phyloP scores from a whole-genome alignment of 2,797 vertebrate genomes.

The Lerista edwardsae region DNA sequence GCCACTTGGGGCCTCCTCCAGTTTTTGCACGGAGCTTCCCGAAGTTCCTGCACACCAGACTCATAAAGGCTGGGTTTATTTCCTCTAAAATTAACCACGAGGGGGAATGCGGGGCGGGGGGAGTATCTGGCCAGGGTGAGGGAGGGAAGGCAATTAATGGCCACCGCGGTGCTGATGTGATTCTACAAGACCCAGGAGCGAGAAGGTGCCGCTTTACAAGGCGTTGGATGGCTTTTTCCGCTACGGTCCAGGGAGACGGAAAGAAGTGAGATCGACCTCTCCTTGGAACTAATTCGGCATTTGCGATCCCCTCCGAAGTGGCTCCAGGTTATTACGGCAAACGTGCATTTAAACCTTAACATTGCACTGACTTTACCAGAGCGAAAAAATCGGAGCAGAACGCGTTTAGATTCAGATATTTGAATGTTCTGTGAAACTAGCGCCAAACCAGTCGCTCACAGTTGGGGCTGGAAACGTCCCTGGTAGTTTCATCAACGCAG shows the following conservation, averaged over 20 bases:
- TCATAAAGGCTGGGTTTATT: neutral
- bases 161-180: neutral
- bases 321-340: neutral
- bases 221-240: too few relatives aligned
- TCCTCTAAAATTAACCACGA: neutral
- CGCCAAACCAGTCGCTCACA: neutral
- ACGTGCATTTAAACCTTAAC: neutral
- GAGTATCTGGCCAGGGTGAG: too few relatives aligned
- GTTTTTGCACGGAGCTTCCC: neutral
- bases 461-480: neutral
- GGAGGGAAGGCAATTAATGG: too few relatives aligned
- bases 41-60: too few relatives aligned
- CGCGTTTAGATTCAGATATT: neutral
- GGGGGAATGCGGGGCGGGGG: neutral
- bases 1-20: neutral
- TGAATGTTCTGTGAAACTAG: neutral
- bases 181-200: neutral
- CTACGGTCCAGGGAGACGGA: too few relatives aligned
- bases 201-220: neutral
- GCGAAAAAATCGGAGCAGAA: neutral
- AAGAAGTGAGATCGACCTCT: neutral
- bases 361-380: neutral
- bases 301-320: neutral
- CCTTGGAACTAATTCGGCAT: rapidly evolving
- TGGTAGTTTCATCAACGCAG: too few relatives aligned